Evolutionary conservation across 1,140 invertebrate genomes (phyloP), one percentile per base, ranked within the genome.

Genomic region (Ceratina japonica): DNA sequence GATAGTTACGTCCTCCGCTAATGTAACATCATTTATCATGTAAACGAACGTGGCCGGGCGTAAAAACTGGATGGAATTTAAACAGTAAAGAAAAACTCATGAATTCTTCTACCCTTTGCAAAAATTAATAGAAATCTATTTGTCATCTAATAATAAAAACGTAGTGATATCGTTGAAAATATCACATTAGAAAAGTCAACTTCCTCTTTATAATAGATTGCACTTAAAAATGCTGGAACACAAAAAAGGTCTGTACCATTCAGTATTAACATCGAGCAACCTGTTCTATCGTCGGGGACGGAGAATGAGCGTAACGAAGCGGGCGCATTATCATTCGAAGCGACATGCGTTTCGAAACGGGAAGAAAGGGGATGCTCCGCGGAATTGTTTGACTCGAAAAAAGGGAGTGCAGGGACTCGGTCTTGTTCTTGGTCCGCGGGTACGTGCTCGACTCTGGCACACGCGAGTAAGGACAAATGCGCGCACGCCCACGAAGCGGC

Each of bases 401-500:
- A 8, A 31, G 27, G 49, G 71, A 77, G 44, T n/a, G 20, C 13
- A 20, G 62, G 59, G 54, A 77, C 51, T 71, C 20, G 20, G 75
- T 71, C 44, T 77, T 71, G 75, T 77, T 71, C 75, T 44, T 20
- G 49, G 71, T 77, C 68, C 54, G 66, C 37, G 37, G 37, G 37
- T 71, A 77, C 68, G 8, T 44, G 31, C 54, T 16, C 15, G 66
- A 44, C 75, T 77, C 71, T 77, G 75, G 76, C 56, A 70, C 31
- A 65, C 76, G 52, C 76, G 76, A 27, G 76, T 79, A 79, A 59
- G 75, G 75, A 71, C 75, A 77, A 77, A 72, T 74, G 69, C 70
- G 44, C 70, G 76, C 76, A 79, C 76, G 76, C 76, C 76, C 76
- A 79, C 76, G 69, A 74, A 59, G 76, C 61, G 54, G 51, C 75